phyloP scores from a whole-genome alignment of 2,113 vertebrate genomes.

The Recurvirostra avosetta region DNA sequence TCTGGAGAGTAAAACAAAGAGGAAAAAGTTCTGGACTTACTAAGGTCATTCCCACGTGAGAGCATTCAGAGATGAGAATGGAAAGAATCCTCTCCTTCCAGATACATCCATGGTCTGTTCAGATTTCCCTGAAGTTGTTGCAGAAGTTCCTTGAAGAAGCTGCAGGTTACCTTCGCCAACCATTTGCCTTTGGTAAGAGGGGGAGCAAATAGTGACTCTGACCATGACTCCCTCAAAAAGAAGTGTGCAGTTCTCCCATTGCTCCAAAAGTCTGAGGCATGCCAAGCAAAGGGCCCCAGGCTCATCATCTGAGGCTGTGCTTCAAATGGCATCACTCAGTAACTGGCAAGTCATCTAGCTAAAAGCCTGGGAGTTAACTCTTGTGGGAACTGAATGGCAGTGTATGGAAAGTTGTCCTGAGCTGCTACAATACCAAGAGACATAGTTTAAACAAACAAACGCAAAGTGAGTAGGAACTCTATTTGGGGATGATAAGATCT shows the following conservation, averaged over 20 bases:
- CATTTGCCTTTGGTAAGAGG: conserved; percentile 4
- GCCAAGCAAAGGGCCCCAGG: conserved; percentile 62
- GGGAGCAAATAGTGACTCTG: neutral
- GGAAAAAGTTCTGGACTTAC: conserved; percentile 33
- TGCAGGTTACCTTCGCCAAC: conserved; percentile 20
- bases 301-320: conserved; percentile 59
- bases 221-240: conserved; percentile 40
- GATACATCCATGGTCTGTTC: conserved; percentile 32
- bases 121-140: conserved; percentile 10
- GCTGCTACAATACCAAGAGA: conserved; percentile 41
- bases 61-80: conserved; percentile 24
- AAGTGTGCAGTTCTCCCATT: conserved; percentile 24
- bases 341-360: conserved; percentile 32
- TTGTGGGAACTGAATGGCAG: conserved; percentile 55
- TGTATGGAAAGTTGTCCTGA: conserved; percentile 48
- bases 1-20: conserved; percentile 1
- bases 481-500: conserved; percentile 21
- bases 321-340: conserved; percentile 66
- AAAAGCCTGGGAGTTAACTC: conserved; percentile 55
- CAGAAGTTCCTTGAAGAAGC: conserved; percentile 11
- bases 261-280: conserved; percentile 36
- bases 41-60: conserved; percentile 26
- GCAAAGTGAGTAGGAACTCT: conserved; percentile 3
- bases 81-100: neutral
- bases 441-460: conserved; percentile 55